phyloP scores from a whole-genome alignment of 2,888 invertebrate species.

The Gymnosoma rotundatum region DNA sequence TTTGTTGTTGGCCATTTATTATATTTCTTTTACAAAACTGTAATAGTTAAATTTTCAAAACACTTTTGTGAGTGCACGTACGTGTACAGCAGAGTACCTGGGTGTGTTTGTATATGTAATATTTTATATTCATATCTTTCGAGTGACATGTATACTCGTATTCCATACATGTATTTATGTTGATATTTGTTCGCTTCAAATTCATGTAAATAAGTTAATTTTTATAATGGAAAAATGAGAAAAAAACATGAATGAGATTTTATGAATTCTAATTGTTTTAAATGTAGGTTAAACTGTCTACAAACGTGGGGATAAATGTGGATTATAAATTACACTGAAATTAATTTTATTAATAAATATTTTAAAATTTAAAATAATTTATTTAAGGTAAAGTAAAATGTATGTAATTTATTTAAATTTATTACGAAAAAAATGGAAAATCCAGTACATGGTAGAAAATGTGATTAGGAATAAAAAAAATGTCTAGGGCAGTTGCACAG shows the following conservation, averaged over 20 bases:
- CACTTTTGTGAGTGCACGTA: constrained; percentile 5
- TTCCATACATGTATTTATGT: not conserved
- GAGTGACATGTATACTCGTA: constrained; percentile 62
- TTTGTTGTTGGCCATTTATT: constrained; percentile 55
- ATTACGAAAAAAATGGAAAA: too few species aligned
- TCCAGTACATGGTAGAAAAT: too few species aligned
- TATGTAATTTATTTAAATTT: too few species aligned
- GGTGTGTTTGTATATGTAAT: not conserved
- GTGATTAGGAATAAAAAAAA: too few species aligned
- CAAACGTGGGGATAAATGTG: constrained; percentile 21
- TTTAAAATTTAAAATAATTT: too few species aligned
- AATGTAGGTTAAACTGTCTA: constrained; percentile 63
- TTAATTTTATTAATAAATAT: constrained; percentile 22
- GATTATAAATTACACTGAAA: constrained; percentile 44
- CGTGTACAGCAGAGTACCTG: not conserved
- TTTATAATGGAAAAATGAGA: constrained; percentile 48
- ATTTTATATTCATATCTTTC: constrained; percentile 33
- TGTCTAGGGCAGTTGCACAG: too few species aligned
- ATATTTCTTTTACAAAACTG: constrained; percentile 35
- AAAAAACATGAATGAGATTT: constrained; percentile 49
- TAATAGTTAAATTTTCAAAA: constrained; percentile 46
- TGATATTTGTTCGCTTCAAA: constrained; percentile 22
- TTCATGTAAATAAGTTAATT: constrained; percentile 57
- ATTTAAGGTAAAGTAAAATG: not conserved
- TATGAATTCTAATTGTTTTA: constrained; percentile 69